Evolutionary conservation across 35 echinoderm and acorn worm species (phyloP), one percentile per base, ranked within the genome.

Genomic region (Acanthaster planci): DNA sequence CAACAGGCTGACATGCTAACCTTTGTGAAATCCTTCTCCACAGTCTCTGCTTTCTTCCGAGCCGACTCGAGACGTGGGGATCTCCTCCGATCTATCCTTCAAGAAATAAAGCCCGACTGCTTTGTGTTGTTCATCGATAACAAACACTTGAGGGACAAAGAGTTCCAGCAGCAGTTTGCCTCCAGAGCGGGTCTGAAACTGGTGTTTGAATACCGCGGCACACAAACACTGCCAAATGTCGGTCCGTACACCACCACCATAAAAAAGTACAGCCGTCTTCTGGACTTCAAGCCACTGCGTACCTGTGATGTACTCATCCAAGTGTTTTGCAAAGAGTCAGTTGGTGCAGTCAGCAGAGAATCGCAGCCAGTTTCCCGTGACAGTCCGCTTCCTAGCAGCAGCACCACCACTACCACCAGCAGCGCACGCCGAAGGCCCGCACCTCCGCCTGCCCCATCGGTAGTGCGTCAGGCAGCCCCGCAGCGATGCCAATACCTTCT

Each of bases 61-160:
- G 9, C 18, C 18, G 29, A 30, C 64, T 34, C 64, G 30, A 31
- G 34, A 2, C 64, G 2, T 14, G 34, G 64, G 14, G 23, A 72
- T 31, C 29, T 72, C 23, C 64, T 72, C 8, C 64, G 29, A 14
- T 72, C 64, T 21, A 26, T 72, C 34, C 64, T 72, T 8, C 8
- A 29, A 27, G 64, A 72, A 12, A 26, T 72, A 30, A 72, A 72
- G 64, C 64, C 23, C 1, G 64, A 26, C 3, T 72, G 64, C 34
- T 72, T 72, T 26, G 64, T 72, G 64, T 29, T 72, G 64, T 72
- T 72, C 34, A 72, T 72, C 16, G 64, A 72, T 26, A 72, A 72
- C 34, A 26, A 72, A 72, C 34, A 72, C 64, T 1, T 31, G 30
- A 47, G 42, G 4, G 64, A 72, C 34, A 26, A 29, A 27, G 2